Evolutionary conservation across 1,140 invertebrate genomes (phyloP), one percentile per base, ranked within the genome.

Genomic region (Diuraphis noxia): DNA sequence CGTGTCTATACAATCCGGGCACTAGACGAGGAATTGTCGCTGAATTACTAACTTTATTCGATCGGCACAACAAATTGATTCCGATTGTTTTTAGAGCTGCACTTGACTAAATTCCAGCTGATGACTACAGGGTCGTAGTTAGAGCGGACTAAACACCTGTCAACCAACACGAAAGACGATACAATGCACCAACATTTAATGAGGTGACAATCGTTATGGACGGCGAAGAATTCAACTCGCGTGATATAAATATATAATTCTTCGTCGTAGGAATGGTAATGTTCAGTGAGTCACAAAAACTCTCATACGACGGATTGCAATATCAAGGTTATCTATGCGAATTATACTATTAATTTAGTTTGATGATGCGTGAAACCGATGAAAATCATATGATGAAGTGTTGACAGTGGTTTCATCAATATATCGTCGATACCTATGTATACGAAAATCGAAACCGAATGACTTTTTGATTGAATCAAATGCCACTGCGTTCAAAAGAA

Each of bases 171-270:
- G 91, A n/a, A 63, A 23, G 94, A 91, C 90, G 93, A 30, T 94
- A 93, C 92, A 95, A 95, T 93, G 93, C 93, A 89, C 93, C 94
- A 86, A 94, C 93, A 77, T 92, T 94, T 88, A 92, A 94, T 93
- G 94, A 95, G 93, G 94, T 95, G 41, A 93, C 93, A 52, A 92
- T 94, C 91, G 92, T 94, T 19, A 93, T 94, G 34, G 93, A 93
- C 46, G 93, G 13, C 8, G 94, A 94, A 93, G 81, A 94, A 52
- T 93, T 93, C 49, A 82, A 93, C 86, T 92, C 92, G 36, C 93
- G 93, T 92, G 94, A 95, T 93, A 95, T n/a, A n/a, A n/a, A n/a
- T n/a, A n/a, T n/a, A n/a, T n/a, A n/a, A n/a, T n/a, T n/a, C n/a
- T n/a, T n/a, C n/a, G n/a, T n/a, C n/a, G n/a, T n/a, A n/a, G n/a